Evolutionary conservation across 2,113 vertebrate species (phyloP).

Genomic region (Limanda limanda): DNA sequence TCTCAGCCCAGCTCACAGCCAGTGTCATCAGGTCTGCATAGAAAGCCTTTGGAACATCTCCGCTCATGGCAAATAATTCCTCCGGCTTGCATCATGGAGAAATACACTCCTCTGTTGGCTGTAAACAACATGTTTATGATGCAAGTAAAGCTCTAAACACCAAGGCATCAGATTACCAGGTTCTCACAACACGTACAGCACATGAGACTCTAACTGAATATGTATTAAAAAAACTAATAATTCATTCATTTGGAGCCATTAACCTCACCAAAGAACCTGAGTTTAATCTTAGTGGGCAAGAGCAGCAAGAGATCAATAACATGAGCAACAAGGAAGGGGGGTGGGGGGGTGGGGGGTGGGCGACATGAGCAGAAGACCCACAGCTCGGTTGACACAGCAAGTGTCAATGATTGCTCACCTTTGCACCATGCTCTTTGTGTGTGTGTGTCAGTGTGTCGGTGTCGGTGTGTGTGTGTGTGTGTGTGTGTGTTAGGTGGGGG

Average conservation of each 20-base stretch:
- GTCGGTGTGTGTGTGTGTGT: constrained; percentile 31
- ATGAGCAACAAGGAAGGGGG: not conserved
- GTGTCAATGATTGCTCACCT: constrained; percentile 66
- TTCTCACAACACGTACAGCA: too few species aligned
- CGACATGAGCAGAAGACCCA: constrained; percentile 1
- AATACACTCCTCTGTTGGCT: not conserved
- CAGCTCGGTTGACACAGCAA: constrained; percentile 51
- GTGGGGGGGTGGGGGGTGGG: not conserved
- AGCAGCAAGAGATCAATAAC: constrained; percentile 31
- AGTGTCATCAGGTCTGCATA: not conserved
- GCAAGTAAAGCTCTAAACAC: not conserved
- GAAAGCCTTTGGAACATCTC: not conserved
- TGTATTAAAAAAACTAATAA: too few species aligned
- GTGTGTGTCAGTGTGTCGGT: constrained; percentile 15
- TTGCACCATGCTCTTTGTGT: constrained; percentile 63
- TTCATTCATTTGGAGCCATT: too few species aligned
- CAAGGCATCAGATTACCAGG: too few species aligned
- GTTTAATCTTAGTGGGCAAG: not conserved
- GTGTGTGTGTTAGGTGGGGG: constrained; percentile 11
- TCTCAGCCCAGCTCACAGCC: constrained; percentile 2
- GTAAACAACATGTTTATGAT: not conserved
- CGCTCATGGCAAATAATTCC: not conserved
- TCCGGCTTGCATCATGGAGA: not conserved
- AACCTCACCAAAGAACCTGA: too few species aligned
- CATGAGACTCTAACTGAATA: too few species aligned